These are phyloP conservation scores for Psittacula cyanocephala DNA, from an alignment of 2,113 vertebrate species.

Conservation along the genomic window DNA sequence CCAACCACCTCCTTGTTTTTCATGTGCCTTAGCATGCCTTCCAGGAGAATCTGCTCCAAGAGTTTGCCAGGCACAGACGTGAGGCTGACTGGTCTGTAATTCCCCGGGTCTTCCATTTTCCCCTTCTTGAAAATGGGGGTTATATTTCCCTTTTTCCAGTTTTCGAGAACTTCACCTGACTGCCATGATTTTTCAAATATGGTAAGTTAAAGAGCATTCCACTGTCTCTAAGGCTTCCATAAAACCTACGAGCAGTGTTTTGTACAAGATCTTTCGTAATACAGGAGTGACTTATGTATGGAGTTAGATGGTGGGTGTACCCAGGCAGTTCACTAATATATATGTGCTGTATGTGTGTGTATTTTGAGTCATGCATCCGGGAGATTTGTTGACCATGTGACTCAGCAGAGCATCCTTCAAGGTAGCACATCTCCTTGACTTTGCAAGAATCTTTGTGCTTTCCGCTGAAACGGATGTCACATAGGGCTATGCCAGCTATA, in stretches of 20 bases:
- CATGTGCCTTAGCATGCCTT: too few species aligned
- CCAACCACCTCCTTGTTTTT: too few species aligned
- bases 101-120: too few species aligned
- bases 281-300: fast-evolving
- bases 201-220: background rate
- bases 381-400: background rate
- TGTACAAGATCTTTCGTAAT: background rate
- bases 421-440: background rate
- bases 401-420: background rate
- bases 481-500: background rate
- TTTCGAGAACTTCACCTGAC: too few species aligned
- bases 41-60: too few species aligned
- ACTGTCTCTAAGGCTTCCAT: background rate
- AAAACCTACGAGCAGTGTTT: background rate
- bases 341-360: background rate
- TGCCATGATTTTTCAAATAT: too few species aligned
- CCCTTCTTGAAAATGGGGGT: too few species aligned
- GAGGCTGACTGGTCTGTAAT: too few species aligned
- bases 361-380: fast-evolving
- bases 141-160: too few species aligned
- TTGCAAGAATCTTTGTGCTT: background rate
- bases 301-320: fast-evolving
- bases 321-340: background rate
- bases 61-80: too few species aligned
- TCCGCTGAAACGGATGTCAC: background rate